Percentiles rank a stretch among this genome's conserved stretches.
phyloP scores from a whole-genome alignment of 2,113 vertebrate species.

The Macroglossus sobrinus region DNA sequence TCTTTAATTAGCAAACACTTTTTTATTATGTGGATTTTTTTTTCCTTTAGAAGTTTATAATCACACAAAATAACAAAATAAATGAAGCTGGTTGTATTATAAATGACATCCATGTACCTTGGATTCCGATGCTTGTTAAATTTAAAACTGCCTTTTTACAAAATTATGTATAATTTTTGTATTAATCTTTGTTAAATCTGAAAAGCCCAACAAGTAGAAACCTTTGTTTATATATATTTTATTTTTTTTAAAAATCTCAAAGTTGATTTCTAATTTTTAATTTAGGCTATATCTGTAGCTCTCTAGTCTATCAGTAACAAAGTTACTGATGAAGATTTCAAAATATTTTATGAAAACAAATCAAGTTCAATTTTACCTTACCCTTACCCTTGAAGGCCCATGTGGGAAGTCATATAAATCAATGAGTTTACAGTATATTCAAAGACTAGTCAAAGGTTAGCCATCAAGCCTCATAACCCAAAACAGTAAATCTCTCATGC shows the following conservation, averaged over 20 bases:
- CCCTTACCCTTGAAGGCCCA: not conserved
- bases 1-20: not conserved
- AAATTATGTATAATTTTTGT: slow-evolving; percentile 28
- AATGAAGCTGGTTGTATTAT: not conserved
- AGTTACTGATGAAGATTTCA: not conserved
- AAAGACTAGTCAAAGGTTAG: not conserved
- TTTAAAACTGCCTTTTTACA: not conserved
- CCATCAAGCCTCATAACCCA: not conserved
- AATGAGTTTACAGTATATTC: not conserved
- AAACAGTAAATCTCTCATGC: not conserved
- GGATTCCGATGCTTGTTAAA: not conserved
- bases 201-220: not conserved
- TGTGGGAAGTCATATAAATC: not conserved
- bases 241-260: not conserved
- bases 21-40: not conserved
- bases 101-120: not conserved
- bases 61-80: not conserved
- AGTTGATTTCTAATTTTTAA: slow-evolving; percentile 1
- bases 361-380: not conserved
- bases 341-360: not conserved
- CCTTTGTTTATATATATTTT: not conserved
- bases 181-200: slow-evolving; percentile 1
- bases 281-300: not conserved
- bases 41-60: not conserved
- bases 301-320: not conserved